Conservation (phyloP, 2,888 invertebrate genomes). For the Pocota personata region DNA sequence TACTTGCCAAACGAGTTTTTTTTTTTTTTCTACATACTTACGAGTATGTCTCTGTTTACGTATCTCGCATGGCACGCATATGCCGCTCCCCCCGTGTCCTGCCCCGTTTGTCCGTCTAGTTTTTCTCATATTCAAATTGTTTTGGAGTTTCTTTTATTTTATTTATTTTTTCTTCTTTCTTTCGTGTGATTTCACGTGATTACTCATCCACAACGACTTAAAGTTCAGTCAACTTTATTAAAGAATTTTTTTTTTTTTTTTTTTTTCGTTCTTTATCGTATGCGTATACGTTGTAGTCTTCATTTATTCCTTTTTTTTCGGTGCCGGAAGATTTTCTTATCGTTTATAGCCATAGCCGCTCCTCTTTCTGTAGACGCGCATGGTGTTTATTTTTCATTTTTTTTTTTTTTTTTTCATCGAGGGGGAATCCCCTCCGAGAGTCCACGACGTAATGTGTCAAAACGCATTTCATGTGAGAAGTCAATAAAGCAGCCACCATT, state of each 20-base stretch:
- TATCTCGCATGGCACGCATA: constrained; percentile 59
- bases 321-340: constrained; percentile 59
- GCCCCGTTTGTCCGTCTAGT: constrained; percentile 17
- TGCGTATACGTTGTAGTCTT: neutral
- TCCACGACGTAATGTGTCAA: constrained; percentile 41
- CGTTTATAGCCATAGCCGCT: constrained; percentile 32
- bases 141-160: constrained; percentile 32
- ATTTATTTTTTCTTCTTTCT: neutral
- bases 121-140: constrained; percentile 57
- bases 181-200: constrained; percentile 65
- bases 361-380: constrained; percentile 19
- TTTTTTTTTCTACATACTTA: neutral
- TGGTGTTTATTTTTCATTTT: constrained; percentile 26
- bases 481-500: constrained; percentile 37
- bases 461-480: constrained; percentile 43
- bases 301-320: constrained; percentile 20
- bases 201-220: constrained; percentile 70
- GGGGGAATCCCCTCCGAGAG: neutral
- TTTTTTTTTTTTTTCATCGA: neutral
- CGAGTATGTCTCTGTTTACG: constrained; percentile 67
- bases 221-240: constrained; percentile 72
- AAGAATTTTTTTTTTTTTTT: constrained; percentile 16
- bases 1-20: constrained; percentile 59
- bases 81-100: neutral
- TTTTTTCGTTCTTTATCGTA: neutral